A percentile compares a stretch with the other conserved stretches of the same genome.
These are phyloP conservation scores for Corythornis madagascariensis DNA, from an alignment of 2,113 vertebrate genomes.

Conservation along the genomic window DNA sequence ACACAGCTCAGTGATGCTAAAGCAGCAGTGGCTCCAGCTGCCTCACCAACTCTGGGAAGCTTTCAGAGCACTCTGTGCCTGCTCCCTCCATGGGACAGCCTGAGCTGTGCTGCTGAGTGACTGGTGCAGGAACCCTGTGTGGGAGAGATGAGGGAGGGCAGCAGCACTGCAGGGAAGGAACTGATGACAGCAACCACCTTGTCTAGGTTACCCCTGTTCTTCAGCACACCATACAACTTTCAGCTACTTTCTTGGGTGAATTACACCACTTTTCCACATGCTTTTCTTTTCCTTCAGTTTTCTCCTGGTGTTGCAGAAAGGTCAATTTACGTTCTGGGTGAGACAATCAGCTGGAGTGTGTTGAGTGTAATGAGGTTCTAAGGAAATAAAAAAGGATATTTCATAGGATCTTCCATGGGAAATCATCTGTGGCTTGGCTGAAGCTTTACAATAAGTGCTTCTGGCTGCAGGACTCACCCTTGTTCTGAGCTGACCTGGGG, in stretches of 20 bases:
- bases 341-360: neutral
- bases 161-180: neutral
- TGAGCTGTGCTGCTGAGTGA: conserved; percentile 31
- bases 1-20: conserved; percentile 55
- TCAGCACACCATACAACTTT: neutral
- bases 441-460: neutral
- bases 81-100: neutral
- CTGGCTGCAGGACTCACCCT: neutral
- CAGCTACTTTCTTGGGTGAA: neutral
- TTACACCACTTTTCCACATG: neutral
- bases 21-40: conserved; percentile 43
- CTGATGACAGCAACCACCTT: neutral
- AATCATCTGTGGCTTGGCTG: neutral
- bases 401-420: neutral
- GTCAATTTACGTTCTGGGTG: neutral
- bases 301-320: neutral
- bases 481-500: neutral
- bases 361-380: neutral
- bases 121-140: neutral
- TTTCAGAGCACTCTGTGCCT: neutral
- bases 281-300: neutral
- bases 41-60: conserved; percentile 27
- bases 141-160: neutral
- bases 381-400: neutral
- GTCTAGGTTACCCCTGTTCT: neutral